A percentile compares a stretch with the other conserved stretches of the same genome.
Evolutionary conservation across 2,797 vertebrate genomes (phyloP).

Genomic region (Gymnopithys bicolor): DNA sequence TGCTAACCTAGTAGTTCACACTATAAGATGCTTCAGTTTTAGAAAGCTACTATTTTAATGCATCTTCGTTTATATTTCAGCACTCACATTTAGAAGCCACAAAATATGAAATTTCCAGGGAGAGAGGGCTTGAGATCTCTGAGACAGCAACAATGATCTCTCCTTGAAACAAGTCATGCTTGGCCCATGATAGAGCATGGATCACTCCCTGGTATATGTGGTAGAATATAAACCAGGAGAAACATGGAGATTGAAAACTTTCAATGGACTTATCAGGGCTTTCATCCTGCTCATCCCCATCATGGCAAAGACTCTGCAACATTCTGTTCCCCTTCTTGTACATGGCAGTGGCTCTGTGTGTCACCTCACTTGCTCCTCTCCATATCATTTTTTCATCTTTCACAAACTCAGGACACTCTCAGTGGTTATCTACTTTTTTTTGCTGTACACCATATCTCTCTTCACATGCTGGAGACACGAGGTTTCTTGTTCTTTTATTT

Average conservation of each 20-base stretch:
- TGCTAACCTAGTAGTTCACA: neutral
- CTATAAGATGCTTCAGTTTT: neutral
- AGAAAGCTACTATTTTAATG: neutral
- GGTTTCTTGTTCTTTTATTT: neutral
- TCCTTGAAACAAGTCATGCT: rapidly evolving
- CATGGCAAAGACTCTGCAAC: neutral
- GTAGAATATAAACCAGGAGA: neutral
- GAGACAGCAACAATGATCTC: neutral
- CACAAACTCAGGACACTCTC: neutral
- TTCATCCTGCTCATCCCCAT: neutral
- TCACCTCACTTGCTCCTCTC: neutral
- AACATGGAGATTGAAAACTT: neutral
- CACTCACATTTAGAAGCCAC: neutral
- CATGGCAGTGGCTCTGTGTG: neutral
- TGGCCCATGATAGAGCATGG: neutral
- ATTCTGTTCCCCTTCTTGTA: neutral
- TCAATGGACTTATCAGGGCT: neutral
- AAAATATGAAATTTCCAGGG: neutral
- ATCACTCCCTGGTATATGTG: neutral
- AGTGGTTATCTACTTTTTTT: neutral
- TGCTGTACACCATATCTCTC: rapidly evolving
- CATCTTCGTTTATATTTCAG: neutral
- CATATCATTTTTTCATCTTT: neutral
- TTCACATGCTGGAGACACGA: neutral
- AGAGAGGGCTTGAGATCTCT: neutral